A percentile compares a stretch with the other conserved stretches of the same genome.
Evolutionary conservation across 2,797 vertebrate species (phyloP).

Genomic region (Oceanodroma leucorhoa): DNA sequence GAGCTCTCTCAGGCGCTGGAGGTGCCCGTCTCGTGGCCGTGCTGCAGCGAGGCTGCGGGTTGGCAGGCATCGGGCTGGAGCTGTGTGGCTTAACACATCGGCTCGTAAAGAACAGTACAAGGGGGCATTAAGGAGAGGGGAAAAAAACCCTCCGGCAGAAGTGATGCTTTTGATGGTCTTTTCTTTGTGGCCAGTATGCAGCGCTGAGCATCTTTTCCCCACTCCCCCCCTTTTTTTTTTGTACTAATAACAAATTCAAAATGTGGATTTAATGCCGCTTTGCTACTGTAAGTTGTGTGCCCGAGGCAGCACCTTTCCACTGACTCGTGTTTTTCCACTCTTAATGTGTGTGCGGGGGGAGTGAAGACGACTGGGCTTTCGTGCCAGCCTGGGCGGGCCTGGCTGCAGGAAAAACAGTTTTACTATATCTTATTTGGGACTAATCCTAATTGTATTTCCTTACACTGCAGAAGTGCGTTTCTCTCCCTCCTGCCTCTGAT

Average conservation of each 20-base stretch:
- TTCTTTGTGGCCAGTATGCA: not conserved
- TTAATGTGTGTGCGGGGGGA: not conserved
- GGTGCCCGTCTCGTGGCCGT: fast-evolving
- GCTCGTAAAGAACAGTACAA: not conserved
- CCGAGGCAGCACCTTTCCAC: not conserved
- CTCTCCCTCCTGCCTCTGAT: not conserved
- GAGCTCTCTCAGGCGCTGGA: not conserved
- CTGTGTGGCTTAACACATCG: fast-evolving
- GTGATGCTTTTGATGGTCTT: not conserved
- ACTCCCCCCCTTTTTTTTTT: not conserved
- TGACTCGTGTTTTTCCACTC: not conserved
- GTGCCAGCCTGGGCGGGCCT: not conserved
- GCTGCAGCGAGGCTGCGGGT: fast-evolving
- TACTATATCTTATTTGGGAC: not conserved
- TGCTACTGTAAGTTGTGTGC: not conserved
- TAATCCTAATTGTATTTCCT: not conserved
- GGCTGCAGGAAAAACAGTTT: not conserved
- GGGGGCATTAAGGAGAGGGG: not conserved
- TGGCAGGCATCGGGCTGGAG: not conserved
- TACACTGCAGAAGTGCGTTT: not conserved
- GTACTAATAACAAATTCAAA: not conserved
- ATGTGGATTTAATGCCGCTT: not conserved
- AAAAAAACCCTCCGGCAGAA: not conserved
- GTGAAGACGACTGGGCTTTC: not conserved
- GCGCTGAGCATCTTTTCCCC: not conserved